Conservation (phyloP, 2,888 invertebrate genomes). For the Saturnia japonica region DNA sequence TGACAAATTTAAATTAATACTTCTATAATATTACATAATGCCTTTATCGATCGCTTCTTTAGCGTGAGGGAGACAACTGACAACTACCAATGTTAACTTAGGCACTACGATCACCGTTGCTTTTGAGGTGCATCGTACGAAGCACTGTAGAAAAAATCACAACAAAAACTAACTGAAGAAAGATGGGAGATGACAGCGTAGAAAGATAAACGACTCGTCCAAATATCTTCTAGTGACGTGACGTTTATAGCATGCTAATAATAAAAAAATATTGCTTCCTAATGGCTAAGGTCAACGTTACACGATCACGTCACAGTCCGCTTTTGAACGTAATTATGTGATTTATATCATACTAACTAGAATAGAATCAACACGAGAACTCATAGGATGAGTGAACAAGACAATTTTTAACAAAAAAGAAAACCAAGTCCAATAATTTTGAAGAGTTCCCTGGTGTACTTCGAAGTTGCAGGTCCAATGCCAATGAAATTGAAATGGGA, state of each 20-base stretch:
- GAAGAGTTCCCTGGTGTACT: too few relatives aligned
- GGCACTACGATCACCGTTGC: not conserved
- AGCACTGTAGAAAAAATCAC: not conserved
- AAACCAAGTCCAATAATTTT: too few relatives aligned
- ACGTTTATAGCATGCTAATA: slow-evolving; percentile 12
- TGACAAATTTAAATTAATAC: too few relatives aligned
- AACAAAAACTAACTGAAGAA: not conserved
- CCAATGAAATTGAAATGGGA: too few relatives aligned
- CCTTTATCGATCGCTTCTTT: too few relatives aligned
- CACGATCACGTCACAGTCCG: not conserved
- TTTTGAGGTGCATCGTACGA: not conserved
- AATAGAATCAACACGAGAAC: not conserved
- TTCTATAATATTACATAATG: too few relatives aligned
- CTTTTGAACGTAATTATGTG: not conserved
- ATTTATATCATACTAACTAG: not conserved
- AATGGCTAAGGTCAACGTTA: slow-evolving; percentile 10
- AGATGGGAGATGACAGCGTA: not conserved
- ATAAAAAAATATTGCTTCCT: slow-evolving; percentile 13
- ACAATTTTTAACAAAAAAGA: too few relatives aligned
- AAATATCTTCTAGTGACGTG: not conserved
- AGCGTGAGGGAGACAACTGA: too few relatives aligned
- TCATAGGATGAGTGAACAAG: not conserved
- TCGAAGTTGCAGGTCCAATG: too few relatives aligned
- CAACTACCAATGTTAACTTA: not conserved
- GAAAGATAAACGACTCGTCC: not conserved